Evolutionary conservation across 2,797 vertebrate genomes (phyloP).

Genomic region (Rhabdophis nuchalis): DNA sequence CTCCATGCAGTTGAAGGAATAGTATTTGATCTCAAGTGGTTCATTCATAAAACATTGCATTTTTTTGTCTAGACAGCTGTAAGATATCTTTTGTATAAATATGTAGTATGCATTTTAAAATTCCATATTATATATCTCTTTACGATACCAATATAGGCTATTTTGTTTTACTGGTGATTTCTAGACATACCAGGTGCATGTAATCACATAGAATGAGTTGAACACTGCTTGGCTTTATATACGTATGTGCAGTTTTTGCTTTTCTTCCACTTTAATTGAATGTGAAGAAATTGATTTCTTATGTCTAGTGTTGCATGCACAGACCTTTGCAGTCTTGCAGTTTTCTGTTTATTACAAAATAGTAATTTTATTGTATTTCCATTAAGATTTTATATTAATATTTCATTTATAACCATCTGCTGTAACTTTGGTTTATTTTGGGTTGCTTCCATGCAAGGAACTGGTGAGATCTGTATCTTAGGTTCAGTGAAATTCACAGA

Average conservation of each 20-base stretch:
- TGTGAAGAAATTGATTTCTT: neutral
- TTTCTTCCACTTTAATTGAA: neutral
- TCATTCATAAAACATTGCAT: slow-evolving; percentile 47
- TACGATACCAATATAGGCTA: slow-evolving; percentile 44
- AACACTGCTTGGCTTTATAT: slow-evolving; percentile 34
- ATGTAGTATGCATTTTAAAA: slow-evolving; percentile 4
- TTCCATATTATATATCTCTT: slow-evolving; percentile 55
- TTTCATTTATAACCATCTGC: neutral
- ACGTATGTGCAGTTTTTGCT: slow-evolving; percentile 36
- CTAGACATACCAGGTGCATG: slow-evolving; percentile 47
- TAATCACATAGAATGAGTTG: slow-evolving; percentile 42
- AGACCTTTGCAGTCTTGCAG: neutral
- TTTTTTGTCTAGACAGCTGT: slow-evolving; percentile 54
- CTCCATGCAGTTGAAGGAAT: slow-evolving; percentile 16
- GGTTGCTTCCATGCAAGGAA: neutral
- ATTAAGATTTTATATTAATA: neutral
- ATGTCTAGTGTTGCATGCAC: neutral
- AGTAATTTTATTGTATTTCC: neutral
- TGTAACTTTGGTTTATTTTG: neutral
- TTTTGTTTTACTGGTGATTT: slow-evolving; percentile 50
- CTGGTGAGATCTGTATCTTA: neutral
- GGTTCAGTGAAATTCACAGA: neutral
- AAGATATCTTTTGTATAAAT: slow-evolving; percentile 25
- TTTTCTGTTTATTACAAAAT: neutral
- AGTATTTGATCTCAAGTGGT: slow-evolving; percentile 38